Evolutionary conservation across 1,140 invertebrate species (phyloP).

Genomic region (Drosophila takahashii): DNA sequence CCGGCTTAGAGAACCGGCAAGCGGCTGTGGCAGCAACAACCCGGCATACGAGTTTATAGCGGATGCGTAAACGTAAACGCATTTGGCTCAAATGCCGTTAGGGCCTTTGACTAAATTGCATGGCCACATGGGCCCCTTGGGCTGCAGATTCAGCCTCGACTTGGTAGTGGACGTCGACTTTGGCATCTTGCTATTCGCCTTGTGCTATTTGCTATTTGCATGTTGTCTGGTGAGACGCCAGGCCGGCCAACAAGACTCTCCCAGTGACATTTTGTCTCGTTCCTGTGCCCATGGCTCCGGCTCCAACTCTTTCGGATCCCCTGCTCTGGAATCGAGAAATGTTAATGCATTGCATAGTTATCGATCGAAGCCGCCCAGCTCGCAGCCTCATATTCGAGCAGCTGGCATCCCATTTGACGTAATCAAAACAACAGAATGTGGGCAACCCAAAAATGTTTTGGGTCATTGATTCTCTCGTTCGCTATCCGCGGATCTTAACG

Average conservation of each 20-base stretch:
- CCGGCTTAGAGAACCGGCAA: conserved; percentile 46
- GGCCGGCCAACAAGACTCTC: conserved; percentile 66
- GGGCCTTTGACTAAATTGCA: conserved; percentile 82
- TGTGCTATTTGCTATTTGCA: conserved; percentile 28
- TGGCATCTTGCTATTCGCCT: conserved; percentile 30
- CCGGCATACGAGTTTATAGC: conserved; percentile 83
- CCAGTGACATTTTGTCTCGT: conserved; percentile 61
- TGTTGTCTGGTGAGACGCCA: conserved; percentile 48
- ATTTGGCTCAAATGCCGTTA: conserved; percentile 84
- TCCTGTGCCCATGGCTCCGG: conserved; percentile 8
- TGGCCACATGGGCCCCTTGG: conserved; percentile 68
- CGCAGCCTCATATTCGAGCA: conserved; percentile 32
- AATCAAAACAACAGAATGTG: conserved; percentile 74
- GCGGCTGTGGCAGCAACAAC: conserved; percentile 38
- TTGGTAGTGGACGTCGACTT: conserved; percentile 9
- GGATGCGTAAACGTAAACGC: conserved; percentile 84
- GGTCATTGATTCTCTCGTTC: conserved; percentile 70
- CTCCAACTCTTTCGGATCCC: background rate
- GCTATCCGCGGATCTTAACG: conserved; percentile 74
- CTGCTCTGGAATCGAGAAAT: conserved; percentile 45
- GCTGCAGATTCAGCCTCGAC: conserved; percentile 24
- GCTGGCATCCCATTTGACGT: conserved; percentile 67
- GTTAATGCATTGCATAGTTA: conserved; percentile 68
- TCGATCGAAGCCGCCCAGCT: conserved; percentile 62
- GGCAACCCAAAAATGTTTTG: conserved; percentile 68